phyloP scores from a whole-genome alignment of 30 jellyfish, hydroid and myxozoan genomes.

The Hydractinia echinata region DNA sequence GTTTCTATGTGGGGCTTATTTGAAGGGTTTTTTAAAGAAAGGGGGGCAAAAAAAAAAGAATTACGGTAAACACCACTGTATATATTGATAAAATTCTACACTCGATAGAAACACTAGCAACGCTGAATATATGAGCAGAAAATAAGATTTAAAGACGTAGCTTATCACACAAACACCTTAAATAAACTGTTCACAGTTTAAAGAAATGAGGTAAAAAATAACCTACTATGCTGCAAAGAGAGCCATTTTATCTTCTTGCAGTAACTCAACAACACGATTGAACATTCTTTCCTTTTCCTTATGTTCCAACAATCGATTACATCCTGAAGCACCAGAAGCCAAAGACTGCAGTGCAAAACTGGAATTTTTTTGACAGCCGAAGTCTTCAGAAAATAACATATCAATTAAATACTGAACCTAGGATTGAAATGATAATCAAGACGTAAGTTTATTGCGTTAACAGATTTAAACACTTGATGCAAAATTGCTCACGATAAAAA shows the following conservation, averaged over 20 bases:
- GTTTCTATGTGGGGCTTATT: no score
- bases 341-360: conserved; percentile 84
- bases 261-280: conserved; percentile 37
- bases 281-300: conserved; percentile 48
- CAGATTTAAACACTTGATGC: background rate
- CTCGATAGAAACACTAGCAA: background rate
- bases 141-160: background rate
- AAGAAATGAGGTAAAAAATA: background rate
- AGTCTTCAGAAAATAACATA: conserved; percentile 50
- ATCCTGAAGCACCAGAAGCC: conserved; percentile 76
- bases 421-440: background rate
- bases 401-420: conserved; percentile 54
- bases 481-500: no score
- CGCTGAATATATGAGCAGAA: background rate
- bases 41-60: no score
- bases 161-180: background rate
- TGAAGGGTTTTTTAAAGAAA: no score
- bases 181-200: background rate
- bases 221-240: conserved; percentile 76
- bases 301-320: conserved; percentile 41
- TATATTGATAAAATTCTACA: background rate
- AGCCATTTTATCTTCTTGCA: conserved; percentile 62
- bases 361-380: conserved; percentile 64
- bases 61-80: no score
- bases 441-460: background rate